phyloP scores from a whole-genome alignment of 2,888 invertebrate genomes.

The Drosophila mimetica region DNA sequence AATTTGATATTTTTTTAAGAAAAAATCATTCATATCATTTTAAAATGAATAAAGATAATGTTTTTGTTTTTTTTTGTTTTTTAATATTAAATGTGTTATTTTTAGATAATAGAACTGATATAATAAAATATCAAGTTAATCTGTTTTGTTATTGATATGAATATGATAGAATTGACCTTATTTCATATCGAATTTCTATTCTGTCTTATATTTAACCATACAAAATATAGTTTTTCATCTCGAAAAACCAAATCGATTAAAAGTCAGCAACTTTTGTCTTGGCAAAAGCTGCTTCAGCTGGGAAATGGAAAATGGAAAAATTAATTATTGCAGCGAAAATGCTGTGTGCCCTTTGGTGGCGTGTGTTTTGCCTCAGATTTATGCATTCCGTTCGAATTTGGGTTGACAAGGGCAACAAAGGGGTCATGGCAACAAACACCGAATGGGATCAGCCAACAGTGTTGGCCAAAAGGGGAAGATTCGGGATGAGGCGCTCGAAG shows the following conservation, averaged over 20 bases:
- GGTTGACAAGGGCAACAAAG: constrained; percentile 50
- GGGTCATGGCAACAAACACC: constrained; percentile 14
- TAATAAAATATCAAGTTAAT: no score
- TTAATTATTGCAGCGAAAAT: constrained; percentile 35
- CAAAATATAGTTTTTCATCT: no score
- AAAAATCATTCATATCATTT: no score
- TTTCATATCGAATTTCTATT: no score
- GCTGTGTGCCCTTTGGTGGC: background rate
- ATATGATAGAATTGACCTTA: no score
- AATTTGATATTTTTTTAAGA: no score
- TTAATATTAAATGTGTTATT: no score
- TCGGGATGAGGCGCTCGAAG: background rate
- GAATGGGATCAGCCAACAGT: constrained; percentile 11
- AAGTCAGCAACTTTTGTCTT: constrained; percentile 5
- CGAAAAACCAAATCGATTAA: constrained; percentile 6
- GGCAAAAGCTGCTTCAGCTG: constrained; percentile 4
- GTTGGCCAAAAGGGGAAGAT: background rate
- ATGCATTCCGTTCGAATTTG: constrained; percentile 64
- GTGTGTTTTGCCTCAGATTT: constrained; percentile 53
- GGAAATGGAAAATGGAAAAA: constrained; percentile 11
- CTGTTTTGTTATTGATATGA: no score
- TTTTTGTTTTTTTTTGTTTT: no score
- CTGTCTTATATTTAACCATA: no score
- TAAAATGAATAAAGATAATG: no score
- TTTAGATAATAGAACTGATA: no score